Base-by-base conservation (phyloP, 1,140 invertebrate genomes). In the Bombus terrestris region DNA sequence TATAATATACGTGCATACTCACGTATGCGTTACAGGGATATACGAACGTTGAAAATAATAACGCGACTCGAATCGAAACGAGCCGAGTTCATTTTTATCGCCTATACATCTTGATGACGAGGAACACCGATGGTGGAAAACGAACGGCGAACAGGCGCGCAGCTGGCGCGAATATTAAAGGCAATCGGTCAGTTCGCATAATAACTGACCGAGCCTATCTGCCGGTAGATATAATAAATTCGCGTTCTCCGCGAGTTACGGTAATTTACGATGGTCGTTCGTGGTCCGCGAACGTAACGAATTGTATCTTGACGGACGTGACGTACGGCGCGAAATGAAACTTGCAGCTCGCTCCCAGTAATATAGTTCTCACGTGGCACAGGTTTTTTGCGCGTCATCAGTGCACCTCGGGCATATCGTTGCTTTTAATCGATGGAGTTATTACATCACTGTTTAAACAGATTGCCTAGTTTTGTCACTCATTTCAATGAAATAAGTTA, bases 151-250 rank as follows among this genome's bases (percentile, higher is more conserved):
- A 59, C 78, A 68, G 85, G 75, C 74, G 86, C 92, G 88, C 92
- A 93, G 92, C 92, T 93, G 93, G 93, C 76, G 91, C 92, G 90
- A 93, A 93, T 93, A 93, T 93, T 93, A 93, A 93, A 93, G 93
- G 92, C 93, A 91, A 93, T 93, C 92, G 93, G 91, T 93, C 93
- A 93, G 92, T 90, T 87, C 81, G 87, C 85, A 90, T 91, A 92
- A 92, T 93, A 93, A 93, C 93, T 93, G 91, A 91, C 92, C 93
- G 37, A 76, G 77, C 86, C 86, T 89, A 90, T 92, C 83, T 85
- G 82, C 79, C 79, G 35, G 37, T 71, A 84, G 84, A 90, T 91
- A 87, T 89, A 91, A 87, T 87, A 87, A 87, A 87, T 85, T 72
- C 76, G 71, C 62, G 59, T 39, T 75, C 59, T 41, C 37, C 75